Base-by-base conservation (phyloP, 1,140 invertebrate genomes). In the Triops longicaudatus region DNA sequence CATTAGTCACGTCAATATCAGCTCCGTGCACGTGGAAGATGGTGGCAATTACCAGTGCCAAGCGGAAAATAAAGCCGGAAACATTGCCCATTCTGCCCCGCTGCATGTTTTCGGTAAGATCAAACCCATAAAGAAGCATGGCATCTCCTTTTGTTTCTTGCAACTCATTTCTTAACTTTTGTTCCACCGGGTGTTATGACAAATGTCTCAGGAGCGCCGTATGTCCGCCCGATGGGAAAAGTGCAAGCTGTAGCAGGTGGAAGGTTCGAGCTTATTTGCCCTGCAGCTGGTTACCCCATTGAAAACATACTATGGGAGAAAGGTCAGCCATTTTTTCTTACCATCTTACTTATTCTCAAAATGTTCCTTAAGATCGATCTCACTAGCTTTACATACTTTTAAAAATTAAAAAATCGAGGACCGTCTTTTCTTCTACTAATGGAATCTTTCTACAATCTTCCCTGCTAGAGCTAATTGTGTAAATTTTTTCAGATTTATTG, bases 281-380 rank as follows among this genome's bases (percentile, higher is more conserved):
- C 95, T 74, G 95, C 96, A 12, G 93, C 93, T 43, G 96, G 96
- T 42, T 96, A 94, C 86, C 95, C 96, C 7, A 93, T 97, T 78
- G 89, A 93, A 81, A 89, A 90, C 44, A 92, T 97, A 79, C 90
- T 88, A 10, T 97, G 95, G 95, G 92, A 94, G 83, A 90, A 93
- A 88, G 92, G 93, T 94, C 85, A 85, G 85, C 80, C 71, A 22
- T 41, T n/a, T 27, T 79, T 7, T 79, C 28, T 74, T 74, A 5
- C 6, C 4, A 14, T 63, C 14, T 0, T 63, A 14, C 1, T 26
- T 76, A 76, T n/a, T 28, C 27, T 71, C 1, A 9, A 22, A 27
- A 72, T 77, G 14, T 17, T 74, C 17, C 27, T 17, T 9, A 7
- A 37, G 7, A 7, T 37, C 31, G 31, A 37, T 37, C 31, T 37